Percentiles rank a stretch among this genome's conserved stretches.
phyloP scores from a whole-genome alignment of 2,113 vertebrate genomes.

The Epinephelus moara region DNA sequence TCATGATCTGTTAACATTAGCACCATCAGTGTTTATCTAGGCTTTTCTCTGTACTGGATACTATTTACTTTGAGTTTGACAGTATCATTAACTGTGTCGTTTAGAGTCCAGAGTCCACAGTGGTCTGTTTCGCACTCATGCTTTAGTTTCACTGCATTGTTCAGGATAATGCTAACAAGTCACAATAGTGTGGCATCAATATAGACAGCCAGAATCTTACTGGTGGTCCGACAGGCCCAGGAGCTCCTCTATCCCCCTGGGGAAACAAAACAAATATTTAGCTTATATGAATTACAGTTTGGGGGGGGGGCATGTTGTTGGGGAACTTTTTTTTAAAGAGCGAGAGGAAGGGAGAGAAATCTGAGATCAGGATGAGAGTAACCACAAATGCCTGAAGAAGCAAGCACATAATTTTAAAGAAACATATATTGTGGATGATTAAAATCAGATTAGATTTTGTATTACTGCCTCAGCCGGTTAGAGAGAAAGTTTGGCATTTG shows the following conservation, averaged over 20 bases:
- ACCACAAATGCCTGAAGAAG: background rate
- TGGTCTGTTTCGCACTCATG: background rate
- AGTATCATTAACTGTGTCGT: slow-evolving; percentile 2
- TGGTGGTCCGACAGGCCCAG: slow-evolving; percentile 92
- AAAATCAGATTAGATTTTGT: background rate
- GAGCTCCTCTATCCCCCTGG: slow-evolving; percentile 94
- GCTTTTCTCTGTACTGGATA: background rate
- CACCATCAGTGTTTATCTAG: slow-evolving; percentile 38
- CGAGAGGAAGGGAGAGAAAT: slow-evolving; percentile 7
- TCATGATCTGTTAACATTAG: slow-evolving; percentile 36
- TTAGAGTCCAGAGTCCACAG: slow-evolving; percentile 2
- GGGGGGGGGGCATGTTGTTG: slow-evolving; percentile 32
- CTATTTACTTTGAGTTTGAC: slow-evolving; percentile 41
- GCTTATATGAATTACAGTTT: slow-evolving; percentile 76
- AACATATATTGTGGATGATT: background rate
- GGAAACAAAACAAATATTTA: slow-evolving; percentile 84
- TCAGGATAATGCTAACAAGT: slow-evolving; percentile 19
- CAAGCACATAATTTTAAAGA: background rate
- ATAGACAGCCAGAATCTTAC: slow-evolving; percentile 86
- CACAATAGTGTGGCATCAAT: slow-evolving; percentile 35
- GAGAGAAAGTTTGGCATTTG: background rate
- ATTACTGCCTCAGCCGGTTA: background rate
- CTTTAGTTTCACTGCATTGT: slow-evolving; percentile 17
- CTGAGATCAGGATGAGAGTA: background rate
- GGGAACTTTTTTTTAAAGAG: slow-evolving; percentile 18